These are phyloP conservation scores for Eupithecia dodoneata DNA, from an alignment of 2,888 invertebrate species.

Conservation along the genomic window DNA sequence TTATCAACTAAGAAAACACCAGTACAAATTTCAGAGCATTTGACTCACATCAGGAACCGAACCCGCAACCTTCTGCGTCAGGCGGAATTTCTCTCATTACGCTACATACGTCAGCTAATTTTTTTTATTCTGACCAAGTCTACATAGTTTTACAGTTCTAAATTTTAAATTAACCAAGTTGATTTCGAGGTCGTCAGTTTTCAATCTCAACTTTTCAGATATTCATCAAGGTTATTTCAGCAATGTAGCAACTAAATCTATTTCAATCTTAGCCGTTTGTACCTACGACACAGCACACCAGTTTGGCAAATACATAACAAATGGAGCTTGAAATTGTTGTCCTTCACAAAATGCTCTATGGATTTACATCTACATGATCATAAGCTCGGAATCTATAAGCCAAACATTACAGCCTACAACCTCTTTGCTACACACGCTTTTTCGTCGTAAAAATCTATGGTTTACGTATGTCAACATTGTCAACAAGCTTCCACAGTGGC, in stretches of 20 bases:
- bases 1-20: not conserved
- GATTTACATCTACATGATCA: conserved; percentile 42
- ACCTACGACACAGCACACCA: conserved; percentile 25
- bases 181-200: not conserved
- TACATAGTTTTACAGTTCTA: not conserved
- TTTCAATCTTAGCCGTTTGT: conserved; percentile 27
- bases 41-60: not conserved
- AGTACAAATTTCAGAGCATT: not conserved
- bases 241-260: conserved; percentile 21
- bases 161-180: not conserved
- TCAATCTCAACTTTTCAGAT: conserved; percentile 5
- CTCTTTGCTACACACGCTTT: not conserved
- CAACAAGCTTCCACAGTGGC: not conserved
- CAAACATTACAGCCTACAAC: conserved; percentile 66
- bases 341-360: conserved; percentile 25
- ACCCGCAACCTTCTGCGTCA: not conserved
- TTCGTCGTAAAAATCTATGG: not conserved
- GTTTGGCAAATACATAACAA: conserved; percentile 28
- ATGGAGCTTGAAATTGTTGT: conserved; percentile 11
- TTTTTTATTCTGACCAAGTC: not conserved
- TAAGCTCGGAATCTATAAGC: conserved; percentile 54
- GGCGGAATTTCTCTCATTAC: not conserved
- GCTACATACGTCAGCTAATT: not conserved
- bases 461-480: too few species aligned
- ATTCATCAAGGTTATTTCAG: conserved; percentile 9